These are phyloP conservation scores for Xyliphius kryptos DNA, from an alignment of 2,113 vertebrate species.

Conservation along the genomic window DNA sequence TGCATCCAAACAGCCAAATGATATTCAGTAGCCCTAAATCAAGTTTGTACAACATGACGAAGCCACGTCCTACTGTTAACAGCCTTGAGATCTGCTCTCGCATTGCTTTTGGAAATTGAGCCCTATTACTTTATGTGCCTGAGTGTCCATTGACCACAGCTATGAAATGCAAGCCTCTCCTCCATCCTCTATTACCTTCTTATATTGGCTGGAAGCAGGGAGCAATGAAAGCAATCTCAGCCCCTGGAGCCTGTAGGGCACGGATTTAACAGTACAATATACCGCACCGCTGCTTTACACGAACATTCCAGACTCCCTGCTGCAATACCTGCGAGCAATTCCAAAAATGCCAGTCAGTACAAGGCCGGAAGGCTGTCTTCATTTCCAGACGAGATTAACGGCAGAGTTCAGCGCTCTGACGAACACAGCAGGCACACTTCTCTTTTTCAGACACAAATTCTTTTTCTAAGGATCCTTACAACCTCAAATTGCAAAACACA, in stretches of 20 bases:
- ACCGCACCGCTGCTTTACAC: slow-evolving; percentile 15
- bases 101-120: slow-evolving; percentile 15
- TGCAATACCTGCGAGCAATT: slow-evolving; percentile 26
- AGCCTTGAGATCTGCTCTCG: neutral
- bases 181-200: slow-evolving; percentile 30
- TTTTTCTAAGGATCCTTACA: too few relatives aligned
- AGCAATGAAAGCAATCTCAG: slow-evolving; percentile 34
- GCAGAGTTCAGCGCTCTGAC: slow-evolving; percentile 1
- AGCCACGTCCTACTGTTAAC: neutral
- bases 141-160: slow-evolving; percentile 16
- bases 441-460: too few relatives aligned
- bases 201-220: slow-evolving; percentile 30
- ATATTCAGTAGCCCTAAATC: slow-evolving; percentile 5
- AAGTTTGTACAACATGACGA: neutral
- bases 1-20: neutral
- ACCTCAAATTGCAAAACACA: too few relatives aligned
- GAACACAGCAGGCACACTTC: neutral
- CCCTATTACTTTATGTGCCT: slow-evolving; percentile 12
- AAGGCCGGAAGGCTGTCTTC: neutral
- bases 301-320: slow-evolving; percentile 20
- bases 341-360: slow-evolving; percentile 14
- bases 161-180: slow-evolving; percentile 21
- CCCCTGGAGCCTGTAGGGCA: slow-evolving; percentile 13
- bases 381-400: slow-evolving; percentile 19
- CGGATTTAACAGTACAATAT: slow-evolving; percentile 30